A percentile compares a stretch with the other conserved stretches of the same genome.
Conservation (phyloP, 2,888 invertebrate genomes). For the Dynastes maya region DNA sequence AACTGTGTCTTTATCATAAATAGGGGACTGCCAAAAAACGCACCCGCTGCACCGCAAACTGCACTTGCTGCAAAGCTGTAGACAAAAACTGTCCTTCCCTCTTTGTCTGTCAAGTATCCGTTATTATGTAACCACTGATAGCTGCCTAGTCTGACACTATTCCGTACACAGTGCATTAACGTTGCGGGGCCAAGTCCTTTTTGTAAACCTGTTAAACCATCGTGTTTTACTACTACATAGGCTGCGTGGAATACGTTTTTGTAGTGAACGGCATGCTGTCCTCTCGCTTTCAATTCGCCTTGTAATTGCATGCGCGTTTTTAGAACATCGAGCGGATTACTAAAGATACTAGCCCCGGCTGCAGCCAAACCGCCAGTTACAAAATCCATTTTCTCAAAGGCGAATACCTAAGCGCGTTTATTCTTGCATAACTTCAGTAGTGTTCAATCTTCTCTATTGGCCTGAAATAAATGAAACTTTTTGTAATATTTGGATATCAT, state of each 20-base stretch:
- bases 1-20: constrained; percentile 91
- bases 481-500: no score
- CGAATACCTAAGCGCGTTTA: neutral
- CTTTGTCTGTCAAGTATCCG: constrained; percentile 75
- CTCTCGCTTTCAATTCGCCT: constrained; percentile 73
- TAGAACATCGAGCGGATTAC: constrained; percentile 91
- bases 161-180: constrained; percentile 89
- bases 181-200: constrained; percentile 89
- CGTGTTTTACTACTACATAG: constrained; percentile 83
- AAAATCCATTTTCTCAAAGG: constrained; percentile 23
- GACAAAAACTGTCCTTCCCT: constrained; percentile 71
- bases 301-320: constrained; percentile 93
- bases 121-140: constrained; percentile 82
- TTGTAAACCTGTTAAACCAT: constrained; percentile 85
- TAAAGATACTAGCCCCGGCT: constrained; percentile 80
- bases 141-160: constrained; percentile 83
- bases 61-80: constrained; percentile 73
- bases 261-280: constrained; percentile 76
- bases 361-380: constrained; percentile 74
- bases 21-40: constrained; percentile 82
- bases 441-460: neutral
- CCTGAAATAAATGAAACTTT: no score
- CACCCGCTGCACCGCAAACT: constrained; percentile 79
- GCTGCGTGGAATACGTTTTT: constrained; percentile 88
- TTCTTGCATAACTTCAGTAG: neutral